Evolutionary conservation across 1,140 invertebrate species (phyloP).

Genomic region (Drosophila nannoptera): DNA sequence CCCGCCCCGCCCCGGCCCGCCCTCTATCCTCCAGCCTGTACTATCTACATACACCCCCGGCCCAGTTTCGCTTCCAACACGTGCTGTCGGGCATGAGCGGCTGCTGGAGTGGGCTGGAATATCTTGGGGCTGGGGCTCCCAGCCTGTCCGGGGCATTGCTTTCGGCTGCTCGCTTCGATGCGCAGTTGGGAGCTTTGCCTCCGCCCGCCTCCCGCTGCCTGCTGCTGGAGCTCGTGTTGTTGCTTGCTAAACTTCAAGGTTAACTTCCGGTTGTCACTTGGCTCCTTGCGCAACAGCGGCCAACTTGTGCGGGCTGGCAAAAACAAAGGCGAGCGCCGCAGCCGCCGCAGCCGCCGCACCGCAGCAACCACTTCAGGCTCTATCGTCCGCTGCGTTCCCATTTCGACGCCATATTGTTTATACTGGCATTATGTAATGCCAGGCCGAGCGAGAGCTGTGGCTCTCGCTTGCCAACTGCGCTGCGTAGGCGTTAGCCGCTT

Average conservation of each 20-base stretch:
- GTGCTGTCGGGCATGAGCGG: slow-evolving; percentile 26
- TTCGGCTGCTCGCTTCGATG: slow-evolving; percentile 45
- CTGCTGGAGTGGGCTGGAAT: slow-evolving; percentile 52
- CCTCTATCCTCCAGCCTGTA: too few species aligned
- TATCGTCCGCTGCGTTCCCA: background rate
- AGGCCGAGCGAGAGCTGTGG: slow-evolving; percentile 10
- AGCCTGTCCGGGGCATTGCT: slow-evolving; percentile 29
- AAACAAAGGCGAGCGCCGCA: background rate
- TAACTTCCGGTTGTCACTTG: slow-evolving; percentile 55
- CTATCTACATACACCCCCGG: background rate
- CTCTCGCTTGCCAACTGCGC: slow-evolving; percentile 10
- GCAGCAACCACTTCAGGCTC: background rate
- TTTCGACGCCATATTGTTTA: slow-evolving; percentile 24
- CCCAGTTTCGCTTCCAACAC: slow-evolving; percentile 55
- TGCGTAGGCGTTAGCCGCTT: slow-evolving; percentile 22
- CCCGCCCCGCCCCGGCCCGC: slow-evolving; percentile 7
- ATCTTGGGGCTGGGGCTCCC: slow-evolving; percentile 1
- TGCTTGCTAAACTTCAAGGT: slow-evolving; percentile 64
- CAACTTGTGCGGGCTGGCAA: slow-evolving; percentile 46
- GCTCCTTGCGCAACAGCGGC: slow-evolving; percentile 36
- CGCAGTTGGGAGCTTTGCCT: slow-evolving; percentile 47
- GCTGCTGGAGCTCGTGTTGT: background rate
- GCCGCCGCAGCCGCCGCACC: background rate
- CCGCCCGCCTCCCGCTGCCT: slow-evolving; percentile 14
- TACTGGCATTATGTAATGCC: slow-evolving; percentile 7